Evolutionary conservation across 2,113 vertebrate species (phyloP).

Genomic region (Nycticorax nycticorax): DNA sequence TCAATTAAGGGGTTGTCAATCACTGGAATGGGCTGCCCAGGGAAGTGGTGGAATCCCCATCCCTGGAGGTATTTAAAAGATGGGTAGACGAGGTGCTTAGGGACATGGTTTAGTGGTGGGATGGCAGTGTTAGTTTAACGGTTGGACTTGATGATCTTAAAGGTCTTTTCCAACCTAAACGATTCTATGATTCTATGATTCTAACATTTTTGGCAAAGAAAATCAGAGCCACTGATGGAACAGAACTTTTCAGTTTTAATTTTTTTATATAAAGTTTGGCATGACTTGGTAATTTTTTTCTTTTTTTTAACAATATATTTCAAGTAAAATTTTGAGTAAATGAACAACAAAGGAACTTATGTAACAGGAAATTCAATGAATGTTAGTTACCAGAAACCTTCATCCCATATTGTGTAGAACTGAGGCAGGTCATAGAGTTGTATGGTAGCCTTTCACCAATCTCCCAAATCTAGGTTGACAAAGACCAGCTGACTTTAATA

Average conservation of each 20-base stretch:
- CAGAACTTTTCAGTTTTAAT: background rate
- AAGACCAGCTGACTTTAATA: background rate
- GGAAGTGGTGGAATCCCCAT: too few species aligned
- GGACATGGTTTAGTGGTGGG: too few species aligned
- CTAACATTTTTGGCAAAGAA: background rate
- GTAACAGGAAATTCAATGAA: background rate
- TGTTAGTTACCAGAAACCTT: background rate
- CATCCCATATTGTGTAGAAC: background rate
- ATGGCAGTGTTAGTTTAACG: too few species aligned
- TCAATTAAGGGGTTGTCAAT: too few species aligned
- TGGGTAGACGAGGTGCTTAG: too few species aligned
- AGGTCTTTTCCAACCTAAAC: too few species aligned
- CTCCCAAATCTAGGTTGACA: background rate
- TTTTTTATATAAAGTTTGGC: background rate
- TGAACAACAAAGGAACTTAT: background rate
- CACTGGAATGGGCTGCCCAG: too few species aligned
- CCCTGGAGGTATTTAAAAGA: too few species aligned
- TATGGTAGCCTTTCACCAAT: background rate
- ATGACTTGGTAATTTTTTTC: background rate
- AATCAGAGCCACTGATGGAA: background rate
- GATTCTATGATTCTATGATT: too few species aligned
- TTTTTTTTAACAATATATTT: background rate
- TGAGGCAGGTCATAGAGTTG: background rate
- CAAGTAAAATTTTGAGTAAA: background rate
- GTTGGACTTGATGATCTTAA: too few species aligned